A percentile compares a stretch with the other conserved stretches of the same genome.
Evolutionary conservation across 2,797 vertebrate species (phyloP).

Genomic region (Ctenopoma multispine): DNA sequence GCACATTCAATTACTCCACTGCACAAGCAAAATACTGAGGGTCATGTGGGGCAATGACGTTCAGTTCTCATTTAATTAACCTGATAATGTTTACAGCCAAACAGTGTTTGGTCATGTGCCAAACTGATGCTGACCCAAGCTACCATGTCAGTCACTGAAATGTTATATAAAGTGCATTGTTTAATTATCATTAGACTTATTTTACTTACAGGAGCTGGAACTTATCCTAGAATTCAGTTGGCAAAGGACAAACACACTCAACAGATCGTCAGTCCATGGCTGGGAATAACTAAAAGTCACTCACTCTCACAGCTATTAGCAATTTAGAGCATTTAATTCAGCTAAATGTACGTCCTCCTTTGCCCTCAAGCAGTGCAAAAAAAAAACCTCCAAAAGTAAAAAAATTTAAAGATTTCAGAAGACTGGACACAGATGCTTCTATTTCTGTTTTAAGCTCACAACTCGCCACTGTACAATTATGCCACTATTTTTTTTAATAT

Average conservation of each 20-base stretch:
- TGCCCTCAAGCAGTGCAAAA: conserved; percentile 7
- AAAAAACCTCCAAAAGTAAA: background rate
- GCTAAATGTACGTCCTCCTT: background rate
- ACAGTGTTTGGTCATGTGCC: conserved; percentile 15
- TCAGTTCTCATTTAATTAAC: conserved; percentile 33
- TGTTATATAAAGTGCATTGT: conserved; percentile 10
- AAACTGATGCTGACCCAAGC: conserved; percentile 4
- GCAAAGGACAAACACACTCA: conserved; percentile 14
- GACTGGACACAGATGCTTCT: background rate
- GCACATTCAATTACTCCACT: conserved; percentile 37
- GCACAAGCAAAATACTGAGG: conserved; percentile 18
- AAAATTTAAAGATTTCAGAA: background rate
- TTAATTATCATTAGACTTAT: conserved; percentile 5
- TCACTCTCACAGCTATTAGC: conserved; percentile 13
- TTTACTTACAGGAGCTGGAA: conserved; percentile 15
- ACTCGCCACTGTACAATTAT: background rate
- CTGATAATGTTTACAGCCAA: conserved; percentile 33
- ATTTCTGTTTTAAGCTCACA: conserved; percentile 3
- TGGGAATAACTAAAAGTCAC: conserved; percentile 2
- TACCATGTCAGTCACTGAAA: conserved; percentile 16
- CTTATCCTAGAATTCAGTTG: conserved; percentile 3
- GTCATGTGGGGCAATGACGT: conserved; percentile 23
- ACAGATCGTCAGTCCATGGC: conserved; percentile 5
- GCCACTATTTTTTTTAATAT: background rate
- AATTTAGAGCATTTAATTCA: conserved; percentile 7